phyloP scores from a whole-genome alignment of 2,797 vertebrate species.

The Lophius americanus region DNA sequence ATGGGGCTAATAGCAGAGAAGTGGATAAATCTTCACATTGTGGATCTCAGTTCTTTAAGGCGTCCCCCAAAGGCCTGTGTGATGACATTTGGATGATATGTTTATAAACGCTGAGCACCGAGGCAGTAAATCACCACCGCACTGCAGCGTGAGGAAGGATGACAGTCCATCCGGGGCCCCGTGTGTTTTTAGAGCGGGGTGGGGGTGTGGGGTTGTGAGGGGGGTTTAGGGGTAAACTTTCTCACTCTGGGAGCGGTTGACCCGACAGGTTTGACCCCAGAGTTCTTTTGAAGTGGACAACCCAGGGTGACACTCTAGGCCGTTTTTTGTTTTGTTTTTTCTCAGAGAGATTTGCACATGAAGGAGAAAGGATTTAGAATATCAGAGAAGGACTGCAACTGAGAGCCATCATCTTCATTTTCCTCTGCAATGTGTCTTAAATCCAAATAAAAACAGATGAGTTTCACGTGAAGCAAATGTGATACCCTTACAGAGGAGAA shows the following conservation, averaged over 20 bases:
- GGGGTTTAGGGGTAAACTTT: conserved; percentile 70
- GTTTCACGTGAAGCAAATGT: conserved; percentile 26
- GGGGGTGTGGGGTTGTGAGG: conserved; percentile 68
- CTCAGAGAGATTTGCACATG: conserved; percentile 72
- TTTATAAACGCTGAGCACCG: conserved; percentile 69
- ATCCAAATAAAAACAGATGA: conserved; percentile 58
- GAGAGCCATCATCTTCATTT: conserved; percentile 37
- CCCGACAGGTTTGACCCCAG: conserved; percentile 70
- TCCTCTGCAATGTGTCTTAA: conserved; percentile 22
- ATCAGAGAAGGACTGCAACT: conserved; percentile 45
- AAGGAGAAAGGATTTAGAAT: conserved; percentile 62
- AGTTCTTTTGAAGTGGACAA: conserved; percentile 75
- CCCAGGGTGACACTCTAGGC: conserved; percentile 63
- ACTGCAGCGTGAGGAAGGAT: conserved; percentile 56
- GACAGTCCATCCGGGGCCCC: conserved; percentile 61
- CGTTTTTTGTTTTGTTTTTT: conserved; percentile 40
- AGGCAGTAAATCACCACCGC: conserved; percentile 72
- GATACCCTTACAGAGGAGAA: conserved; percentile 12
- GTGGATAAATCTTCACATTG: conserved; percentile 55
- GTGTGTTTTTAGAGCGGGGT: conserved; percentile 69
- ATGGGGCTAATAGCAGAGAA: conserved; percentile 48
- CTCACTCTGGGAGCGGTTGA: conserved; percentile 68
- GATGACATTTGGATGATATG: conserved; percentile 73
- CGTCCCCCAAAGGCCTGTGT: conserved; percentile 41
- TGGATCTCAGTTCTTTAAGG: conserved; percentile 38